Base-by-base conservation (phyloP, 2,797 vertebrate species). In the Myiothlypis coronata region DNA sequence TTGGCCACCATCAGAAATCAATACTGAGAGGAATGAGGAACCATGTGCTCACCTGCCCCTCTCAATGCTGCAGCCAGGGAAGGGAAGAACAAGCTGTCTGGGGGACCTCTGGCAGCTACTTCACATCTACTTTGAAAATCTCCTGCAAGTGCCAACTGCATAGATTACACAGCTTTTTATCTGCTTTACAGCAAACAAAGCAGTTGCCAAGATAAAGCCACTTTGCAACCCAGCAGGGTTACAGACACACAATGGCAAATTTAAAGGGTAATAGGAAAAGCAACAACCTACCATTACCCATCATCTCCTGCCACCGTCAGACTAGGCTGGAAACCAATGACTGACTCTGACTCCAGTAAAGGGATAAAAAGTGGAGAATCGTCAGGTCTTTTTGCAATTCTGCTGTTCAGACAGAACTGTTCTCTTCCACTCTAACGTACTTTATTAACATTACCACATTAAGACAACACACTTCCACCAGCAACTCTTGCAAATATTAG, bases 151-250 rank as follows among this genome's bases (percentile, higher is more conserved):
- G 70, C 85, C 86, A 92, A 85, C 61, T 3, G 5, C 5, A 15
- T 68, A 83, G 79, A 91, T 90, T 83, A 96, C 23, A 76, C 14
- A 78, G 90, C 56, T 87, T 91, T 96, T 90, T 63, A 94, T 78
- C 77, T 83, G 74, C 67, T 92, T 88, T 83, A 94, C 55, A 92
- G 83, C 82, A 94, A 96, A 96, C 83, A 96, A 93, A 96, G 87
- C 82, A 78, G 70, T 49, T 95, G 93, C 92, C 97, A 94, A 97
- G 85, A 95, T 83, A 94, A 96, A 95, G 76, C 69, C 79, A 84
- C 44, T 72, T 65, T 10, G 8, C 82, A 94, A 56, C 63, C 32
- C 83, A 87, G 90, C 32, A 83, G 75, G 72, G 79, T 68, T 91
- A 91, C 52, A 80, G 69, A 80, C 0, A 5, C 28, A 63, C 43